Evolutionary conservation across 2,113 vertebrate species (phyloP).

Genomic region (Scophthalmus maximus): DNA sequence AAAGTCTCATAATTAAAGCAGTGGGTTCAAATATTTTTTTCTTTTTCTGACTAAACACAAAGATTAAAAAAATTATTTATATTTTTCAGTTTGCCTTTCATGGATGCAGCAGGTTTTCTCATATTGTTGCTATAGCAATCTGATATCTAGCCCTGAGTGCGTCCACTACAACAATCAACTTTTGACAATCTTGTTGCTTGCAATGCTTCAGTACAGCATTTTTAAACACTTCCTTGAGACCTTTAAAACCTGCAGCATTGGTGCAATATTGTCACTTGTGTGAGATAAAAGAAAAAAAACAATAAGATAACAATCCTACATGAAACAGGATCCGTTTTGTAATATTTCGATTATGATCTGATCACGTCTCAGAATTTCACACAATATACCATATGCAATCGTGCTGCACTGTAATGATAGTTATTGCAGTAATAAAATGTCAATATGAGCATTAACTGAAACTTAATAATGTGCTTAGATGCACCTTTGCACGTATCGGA

Average conservation of each 20-base stretch:
- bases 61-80: slow-evolving; percentile 29
- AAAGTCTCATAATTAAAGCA: slow-evolving; percentile 14
- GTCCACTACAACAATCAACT: not conserved
- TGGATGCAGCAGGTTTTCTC: slow-evolving; percentile 19
- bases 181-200: not conserved
- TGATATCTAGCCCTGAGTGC: slow-evolving; percentile 47
- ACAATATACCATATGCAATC: not conserved
- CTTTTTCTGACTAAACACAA: slow-evolving; percentile 29
- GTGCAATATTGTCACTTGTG: not conserved
- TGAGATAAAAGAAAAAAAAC: not conserved
- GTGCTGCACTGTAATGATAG: slow-evolving; percentile 24
- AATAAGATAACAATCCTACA: slow-evolving; percentile 12
- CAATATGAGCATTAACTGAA: slow-evolving; percentile 1
- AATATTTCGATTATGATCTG: not conserved
- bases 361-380: slow-evolving; percentile 4
- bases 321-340: not conserved
- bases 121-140: slow-evolving; percentile 9
- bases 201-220: too few relatives aligned
- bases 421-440: slow-evolving; percentile 42
- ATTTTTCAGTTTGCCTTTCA: slow-evolving; percentile 21
- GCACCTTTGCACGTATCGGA: not conserved
- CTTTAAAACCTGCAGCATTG: not conserved
- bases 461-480: not conserved
- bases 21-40: not conserved
- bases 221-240: too few relatives aligned